Conservation (phyloP, 2,113 vertebrate genomes). For the Burhinus bistriatus region DNA sequence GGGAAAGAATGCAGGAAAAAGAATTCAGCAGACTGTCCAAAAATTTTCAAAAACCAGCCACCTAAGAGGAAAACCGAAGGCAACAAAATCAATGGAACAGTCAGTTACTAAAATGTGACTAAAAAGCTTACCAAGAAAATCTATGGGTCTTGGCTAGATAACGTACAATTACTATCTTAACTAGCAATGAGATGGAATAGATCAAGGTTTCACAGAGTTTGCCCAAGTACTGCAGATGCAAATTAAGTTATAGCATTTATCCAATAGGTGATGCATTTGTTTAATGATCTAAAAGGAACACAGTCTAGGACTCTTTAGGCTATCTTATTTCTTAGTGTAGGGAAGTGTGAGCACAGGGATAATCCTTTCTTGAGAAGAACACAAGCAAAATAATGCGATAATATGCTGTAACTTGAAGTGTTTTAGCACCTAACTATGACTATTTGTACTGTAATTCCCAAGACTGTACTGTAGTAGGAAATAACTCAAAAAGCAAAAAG, state of each 20-base stretch:
- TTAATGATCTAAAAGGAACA: not conserved
- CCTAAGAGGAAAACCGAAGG: not conserved
- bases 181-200: not conserved
- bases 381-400: not conserved
- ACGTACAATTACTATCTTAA: not conserved
- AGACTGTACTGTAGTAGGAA: not conserved
- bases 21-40: not conserved
- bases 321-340: not conserved
- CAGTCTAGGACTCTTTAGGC: not conserved
- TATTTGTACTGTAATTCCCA: not conserved
- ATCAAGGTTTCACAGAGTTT: not conserved
- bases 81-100: not conserved
- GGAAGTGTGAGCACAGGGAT: not conserved
- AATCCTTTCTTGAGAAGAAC: not conserved
- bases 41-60: not conserved
- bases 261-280: not conserved
- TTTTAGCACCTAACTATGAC: not conserved
- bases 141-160: not conserved
- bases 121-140: not conserved
- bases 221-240: not conserved
- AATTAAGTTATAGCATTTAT: not conserved
- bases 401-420: not conserved
- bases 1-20: not conserved
- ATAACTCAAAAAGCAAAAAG: not conserved
- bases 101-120: not conserved